Conservation (phyloP, 2,797 vertebrate genomes). For the Phoxinus dragarum region DNA sequence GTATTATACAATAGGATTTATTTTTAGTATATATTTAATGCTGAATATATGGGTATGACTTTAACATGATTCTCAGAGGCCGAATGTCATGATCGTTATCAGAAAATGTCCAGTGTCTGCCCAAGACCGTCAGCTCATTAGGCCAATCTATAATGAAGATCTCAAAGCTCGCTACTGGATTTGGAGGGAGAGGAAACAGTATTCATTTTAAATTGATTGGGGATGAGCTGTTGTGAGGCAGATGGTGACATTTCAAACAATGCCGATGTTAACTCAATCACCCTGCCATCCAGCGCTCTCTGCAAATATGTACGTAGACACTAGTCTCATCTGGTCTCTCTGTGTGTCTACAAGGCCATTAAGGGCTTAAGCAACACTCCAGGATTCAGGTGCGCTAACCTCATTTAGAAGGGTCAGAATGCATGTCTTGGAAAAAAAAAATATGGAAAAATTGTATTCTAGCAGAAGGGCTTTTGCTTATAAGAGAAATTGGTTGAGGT, state of each 20-base stretch:
- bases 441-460: neutral
- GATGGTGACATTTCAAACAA: slow-evolving; percentile 66
- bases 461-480: neutral
- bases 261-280: slow-evolving; percentile 62
- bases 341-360: slow-evolving; percentile 53
- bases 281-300: slow-evolving; percentile 38
- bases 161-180: slow-evolving; percentile 55
- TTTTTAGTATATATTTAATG: neutral
- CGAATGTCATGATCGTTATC: slow-evolving; percentile 54
- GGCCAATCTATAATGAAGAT: slow-evolving; percentile 64
- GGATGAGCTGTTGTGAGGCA: slow-evolving; percentile 62
- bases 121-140: slow-evolving; percentile 64
- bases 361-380: slow-evolving; percentile 49
- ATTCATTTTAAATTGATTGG: slow-evolving; percentile 66
- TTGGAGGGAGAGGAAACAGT: slow-evolving; percentile 57
- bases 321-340: slow-evolving; percentile 54
- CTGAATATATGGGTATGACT: slow-evolving; percentile 25
- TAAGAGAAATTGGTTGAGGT: neutral
- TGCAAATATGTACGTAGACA: slow-evolving; percentile 55
- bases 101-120: slow-evolving; percentile 50
- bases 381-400: slow-evolving; percentile 37
- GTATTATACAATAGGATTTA: no score
- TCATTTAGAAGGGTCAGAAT: slow-evolving; percentile 38
- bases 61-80: slow-evolving; percentile 34
- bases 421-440: slow-evolving; percentile 4